Percentiles rank a stretch among this genome's conserved stretches.
These are phyloP conservation scores for Sinodicranocentrus sp. DNA, from an alignment of 2,888 invertebrate species.

Conservation along the genomic window DNA sequence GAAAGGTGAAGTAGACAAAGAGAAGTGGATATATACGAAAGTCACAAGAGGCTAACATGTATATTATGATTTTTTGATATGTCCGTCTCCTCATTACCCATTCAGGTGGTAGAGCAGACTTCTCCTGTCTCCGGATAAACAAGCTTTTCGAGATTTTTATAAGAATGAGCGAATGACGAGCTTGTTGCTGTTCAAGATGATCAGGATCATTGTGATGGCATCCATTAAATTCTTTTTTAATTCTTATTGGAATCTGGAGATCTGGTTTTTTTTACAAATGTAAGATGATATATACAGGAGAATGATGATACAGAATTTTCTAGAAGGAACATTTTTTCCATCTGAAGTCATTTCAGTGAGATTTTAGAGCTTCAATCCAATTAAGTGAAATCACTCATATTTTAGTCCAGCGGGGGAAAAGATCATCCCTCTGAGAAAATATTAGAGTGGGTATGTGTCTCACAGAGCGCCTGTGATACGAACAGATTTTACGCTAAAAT, in stretches of 20 bases:
- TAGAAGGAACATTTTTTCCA: too few relatives aligned
- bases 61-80: constrained; percentile 14
- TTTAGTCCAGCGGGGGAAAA: constrained; percentile 1
- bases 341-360: too few relatives aligned
- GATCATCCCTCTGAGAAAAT: background rate
- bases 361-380: constrained; percentile 20
- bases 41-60: background rate
- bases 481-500: constrained; percentile 41
- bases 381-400: constrained; percentile 30
- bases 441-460: too few relatives aligned
- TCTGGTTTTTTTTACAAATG: constrained; percentile 41
- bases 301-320: too few relatives aligned
- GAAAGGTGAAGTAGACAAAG: too few relatives aligned
- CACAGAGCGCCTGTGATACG: too few relatives aligned
- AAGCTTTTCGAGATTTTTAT: constrained; percentile 30
- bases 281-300: too few relatives aligned
- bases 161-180: constrained; percentile 14
- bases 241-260: constrained; percentile 37
- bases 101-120: constrained; percentile 3
- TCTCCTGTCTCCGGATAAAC: constrained; percentile 47
- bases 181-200: background rate
- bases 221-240: constrained; percentile 46
- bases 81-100: background rate
- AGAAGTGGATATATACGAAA: too few relatives aligned
- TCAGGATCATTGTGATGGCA: background rate